Conservation (phyloP, 2,888 invertebrate genomes). For the Xylota segnis region DNA sequence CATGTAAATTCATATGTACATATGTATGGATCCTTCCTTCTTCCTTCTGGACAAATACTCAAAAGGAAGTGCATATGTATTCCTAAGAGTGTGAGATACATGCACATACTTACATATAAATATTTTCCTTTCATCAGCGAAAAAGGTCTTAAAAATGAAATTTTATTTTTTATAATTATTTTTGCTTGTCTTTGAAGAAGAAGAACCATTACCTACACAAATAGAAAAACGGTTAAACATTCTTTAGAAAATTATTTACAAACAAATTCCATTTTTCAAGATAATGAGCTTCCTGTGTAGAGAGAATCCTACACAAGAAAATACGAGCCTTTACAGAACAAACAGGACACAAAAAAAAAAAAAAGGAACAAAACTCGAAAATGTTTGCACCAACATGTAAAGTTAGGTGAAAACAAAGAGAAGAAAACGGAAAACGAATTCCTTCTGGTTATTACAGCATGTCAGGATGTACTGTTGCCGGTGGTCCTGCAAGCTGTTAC, state of each 20-base stretch:
- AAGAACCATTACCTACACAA: slow-evolving; percentile 50
- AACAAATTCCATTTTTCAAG: slow-evolving; percentile 61
- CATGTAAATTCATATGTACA: too few relatives aligned
- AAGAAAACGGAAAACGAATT: slow-evolving; percentile 29
- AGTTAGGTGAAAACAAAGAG: slow-evolving; percentile 50
- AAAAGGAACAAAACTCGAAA: slow-evolving; percentile 39
- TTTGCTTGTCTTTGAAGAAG: slow-evolving; percentile 10
- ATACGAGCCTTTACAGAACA: slow-evolving; percentile 32
- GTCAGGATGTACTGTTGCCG: slow-evolving; percentile 34
- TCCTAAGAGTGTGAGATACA: too few relatives aligned
- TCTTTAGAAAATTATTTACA: slow-evolving; percentile 71
- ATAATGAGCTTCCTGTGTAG: slow-evolving; percentile 43
- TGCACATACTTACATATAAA: too few relatives aligned
- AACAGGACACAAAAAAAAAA: slow-evolving; percentile 36
- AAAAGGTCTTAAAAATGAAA: background rate
- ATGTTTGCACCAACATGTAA: slow-evolving; percentile 65
- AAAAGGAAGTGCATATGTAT: too few relatives aligned
- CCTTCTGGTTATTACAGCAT: slow-evolving; percentile 21
- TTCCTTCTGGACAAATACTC: too few relatives aligned
- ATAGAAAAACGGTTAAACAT: slow-evolving; percentile 65
- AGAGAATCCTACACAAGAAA: background rate
- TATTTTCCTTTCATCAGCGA: slow-evolving; percentile 33
- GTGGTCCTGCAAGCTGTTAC: slow-evolving; percentile 48
- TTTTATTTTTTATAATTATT: background rate
- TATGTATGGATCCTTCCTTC: too few relatives aligned